phyloP scores from a whole-genome alignment of 2,113 vertebrate species.

The Antechinus flavipes region DNA sequence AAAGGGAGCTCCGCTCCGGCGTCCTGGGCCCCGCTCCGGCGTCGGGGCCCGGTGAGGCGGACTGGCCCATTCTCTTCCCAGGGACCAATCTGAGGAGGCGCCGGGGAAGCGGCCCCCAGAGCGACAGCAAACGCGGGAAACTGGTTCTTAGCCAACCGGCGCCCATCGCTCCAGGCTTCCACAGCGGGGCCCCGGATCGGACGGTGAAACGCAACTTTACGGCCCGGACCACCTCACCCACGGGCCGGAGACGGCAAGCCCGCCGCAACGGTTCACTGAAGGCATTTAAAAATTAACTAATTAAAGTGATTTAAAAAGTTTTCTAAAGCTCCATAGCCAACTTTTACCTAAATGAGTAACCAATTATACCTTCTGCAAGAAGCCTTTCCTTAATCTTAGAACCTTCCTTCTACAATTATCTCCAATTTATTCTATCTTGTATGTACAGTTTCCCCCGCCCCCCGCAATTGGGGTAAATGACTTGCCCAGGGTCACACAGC shows the following conservation, averaged over 20 bases:
- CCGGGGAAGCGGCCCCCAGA: neutral
- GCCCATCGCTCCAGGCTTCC: neutral
- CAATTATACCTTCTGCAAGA: neutral
- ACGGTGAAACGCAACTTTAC: neutral
- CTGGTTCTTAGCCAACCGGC: neutral
- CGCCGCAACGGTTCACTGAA: neutral
- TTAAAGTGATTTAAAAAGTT: neutral
- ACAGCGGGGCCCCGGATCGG: rapidly evolving
- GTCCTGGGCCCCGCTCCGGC: neutral
- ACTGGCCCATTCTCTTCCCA: neutral
- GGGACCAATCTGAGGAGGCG: no score
- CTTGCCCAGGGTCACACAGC: no score
- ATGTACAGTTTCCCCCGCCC: neutral
- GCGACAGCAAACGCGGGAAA: neutral
- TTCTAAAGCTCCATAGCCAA: neutral
- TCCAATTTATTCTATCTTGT: neutral
- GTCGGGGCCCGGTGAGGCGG: rapidly evolving
- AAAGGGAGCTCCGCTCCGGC: neutral
- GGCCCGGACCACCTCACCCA: neutral
- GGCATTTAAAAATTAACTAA: neutral
- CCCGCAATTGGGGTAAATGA: no score
- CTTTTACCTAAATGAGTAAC: neutral
- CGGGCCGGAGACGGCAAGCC: no score
- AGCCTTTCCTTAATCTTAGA: neutral
- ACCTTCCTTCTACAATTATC: neutral